Evolutionary conservation across 2,797 vertebrate genomes (phyloP).

Genomic region (Microctenopoma steveboyesi): DNA sequence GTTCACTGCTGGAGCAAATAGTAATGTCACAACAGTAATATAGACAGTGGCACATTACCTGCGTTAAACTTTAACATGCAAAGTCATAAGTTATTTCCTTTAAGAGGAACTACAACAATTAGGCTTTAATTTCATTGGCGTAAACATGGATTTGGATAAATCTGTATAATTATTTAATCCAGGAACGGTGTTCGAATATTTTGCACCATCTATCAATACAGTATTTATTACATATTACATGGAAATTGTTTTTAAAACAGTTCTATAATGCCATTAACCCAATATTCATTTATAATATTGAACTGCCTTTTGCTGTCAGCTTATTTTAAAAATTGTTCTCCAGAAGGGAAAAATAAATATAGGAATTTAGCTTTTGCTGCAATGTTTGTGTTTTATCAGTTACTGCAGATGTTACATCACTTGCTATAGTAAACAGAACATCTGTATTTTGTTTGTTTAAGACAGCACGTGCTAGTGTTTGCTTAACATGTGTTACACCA

Average conservation of each 20-base stretch:
- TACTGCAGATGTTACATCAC: neutral
- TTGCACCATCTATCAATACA: neutral
- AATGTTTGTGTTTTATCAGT: neutral
- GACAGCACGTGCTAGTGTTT: too few relatives aligned
- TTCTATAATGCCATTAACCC: too few relatives aligned
- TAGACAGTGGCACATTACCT: neutral
- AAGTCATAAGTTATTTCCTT: too few relatives aligned
- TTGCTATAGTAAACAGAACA: neutral
- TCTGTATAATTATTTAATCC: neutral
- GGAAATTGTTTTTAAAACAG: too few relatives aligned
- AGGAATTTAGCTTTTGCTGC: neutral
- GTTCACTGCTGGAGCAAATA: neutral
- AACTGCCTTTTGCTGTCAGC: neutral
- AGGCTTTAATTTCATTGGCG: too few relatives aligned
- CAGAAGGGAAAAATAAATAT: neutral
- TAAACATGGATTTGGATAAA: too few relatives aligned
- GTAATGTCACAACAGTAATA: neutral
- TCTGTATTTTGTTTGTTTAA: constrained; percentile 3
- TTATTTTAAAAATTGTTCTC: neutral
- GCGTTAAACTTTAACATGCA: neutral
- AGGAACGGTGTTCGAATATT: neutral
- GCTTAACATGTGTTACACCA: too few relatives aligned
- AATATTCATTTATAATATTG: too few relatives aligned
- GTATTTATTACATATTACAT: neutral
- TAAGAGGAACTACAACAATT: too few relatives aligned